Evolutionary conservation across 1,140 invertebrate species (phyloP).

Genomic region (Zaprionus nigranus): DNA sequence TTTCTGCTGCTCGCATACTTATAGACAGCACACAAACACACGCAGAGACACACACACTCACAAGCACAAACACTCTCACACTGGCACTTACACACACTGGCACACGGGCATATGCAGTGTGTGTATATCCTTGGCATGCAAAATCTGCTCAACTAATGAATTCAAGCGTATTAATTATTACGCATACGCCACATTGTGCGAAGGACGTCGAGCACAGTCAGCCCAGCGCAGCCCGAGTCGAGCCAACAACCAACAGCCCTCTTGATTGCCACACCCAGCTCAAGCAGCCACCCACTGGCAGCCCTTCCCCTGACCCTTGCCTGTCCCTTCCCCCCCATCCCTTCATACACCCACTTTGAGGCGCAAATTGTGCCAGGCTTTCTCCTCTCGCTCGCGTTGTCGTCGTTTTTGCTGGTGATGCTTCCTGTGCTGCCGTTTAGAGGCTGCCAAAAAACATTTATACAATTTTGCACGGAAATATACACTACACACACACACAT

Average conservation of each 20-base stretch:
- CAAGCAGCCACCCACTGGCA: neutral
- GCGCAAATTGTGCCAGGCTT: constrained; percentile 75
- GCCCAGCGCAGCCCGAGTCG: neutral
- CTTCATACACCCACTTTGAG: constrained; percentile 28
- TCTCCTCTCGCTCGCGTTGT: constrained; percentile 23
- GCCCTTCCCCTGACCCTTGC: neutral
- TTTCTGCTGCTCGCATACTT: constrained; percentile 10
- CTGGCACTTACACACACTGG: neutral
- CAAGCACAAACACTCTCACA: neutral
- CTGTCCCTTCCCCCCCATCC: too few species aligned
- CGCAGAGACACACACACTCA: constrained; percentile 11
- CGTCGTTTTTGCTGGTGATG: constrained; percentile 63
- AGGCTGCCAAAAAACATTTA: constrained; percentile 81
- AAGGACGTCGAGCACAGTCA: constrained; percentile 63
- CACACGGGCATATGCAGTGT: constrained; percentile 26
- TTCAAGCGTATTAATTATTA: constrained; percentile 83
- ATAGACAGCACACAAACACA: neutral
- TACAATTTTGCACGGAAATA: constrained; percentile 80
- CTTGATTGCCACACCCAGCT: constrained; percentile 4
- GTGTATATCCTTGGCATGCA: constrained; percentile 66
- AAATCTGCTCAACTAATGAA: constrained; percentile 82
- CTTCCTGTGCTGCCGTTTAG: constrained; percentile 79
- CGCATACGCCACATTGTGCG: constrained; percentile 80
- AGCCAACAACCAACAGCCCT: constrained; percentile 23
- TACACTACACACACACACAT: constrained; percentile 41